Evolutionary conservation across 92 coral and sea anemone genomes (phyloP).

Genomic region (Chrysogorgia sp.): DNA sequence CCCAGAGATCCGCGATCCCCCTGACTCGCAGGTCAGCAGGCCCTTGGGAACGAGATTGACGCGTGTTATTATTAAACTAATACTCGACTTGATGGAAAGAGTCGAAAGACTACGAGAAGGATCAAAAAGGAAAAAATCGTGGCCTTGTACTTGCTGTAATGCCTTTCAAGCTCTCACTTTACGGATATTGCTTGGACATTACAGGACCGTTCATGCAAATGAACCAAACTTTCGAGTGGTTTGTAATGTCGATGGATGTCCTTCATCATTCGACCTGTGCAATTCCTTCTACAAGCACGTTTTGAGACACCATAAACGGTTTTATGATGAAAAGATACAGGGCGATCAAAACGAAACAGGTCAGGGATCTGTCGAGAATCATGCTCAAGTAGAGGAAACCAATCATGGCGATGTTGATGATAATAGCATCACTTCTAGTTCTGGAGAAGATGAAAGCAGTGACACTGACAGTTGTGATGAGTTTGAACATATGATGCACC

Average conservation of each 20-base stretch:
- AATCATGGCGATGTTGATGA: neutral
- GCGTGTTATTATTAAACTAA: too few relatives aligned
- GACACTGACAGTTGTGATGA: slow-evolving; percentile 6
- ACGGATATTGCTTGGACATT: slow-evolving; percentile 33
- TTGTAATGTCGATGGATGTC: slow-evolving; percentile 44
- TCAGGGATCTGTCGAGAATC: neutral
- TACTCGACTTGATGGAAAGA: neutral
- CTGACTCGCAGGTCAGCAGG: too few relatives aligned
- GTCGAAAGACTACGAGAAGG: neutral
- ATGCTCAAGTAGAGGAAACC: neutral
- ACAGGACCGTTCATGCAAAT: slow-evolving; percentile 42
- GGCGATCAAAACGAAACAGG: neutral
- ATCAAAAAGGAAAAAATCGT: neutral
- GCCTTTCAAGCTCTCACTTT: slow-evolving; percentile 5
- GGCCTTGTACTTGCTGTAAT: neutral
- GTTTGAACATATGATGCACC: neutral
- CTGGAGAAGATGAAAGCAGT: neutral
- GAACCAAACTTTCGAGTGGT: slow-evolving; percentile 44
- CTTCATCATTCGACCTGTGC: slow-evolving; percentile 33
- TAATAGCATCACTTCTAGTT: neutral
- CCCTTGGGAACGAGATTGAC: too few relatives aligned
- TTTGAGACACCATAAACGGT: slow-evolving; percentile 24
- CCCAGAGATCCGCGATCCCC: too few relatives aligned
- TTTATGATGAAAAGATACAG: neutral
- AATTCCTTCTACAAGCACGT: slow-evolving; percentile 50